phyloP scores from a whole-genome alignment of 1,140 invertebrate species.

The Gonioctena quinquepunctata region DNA sequence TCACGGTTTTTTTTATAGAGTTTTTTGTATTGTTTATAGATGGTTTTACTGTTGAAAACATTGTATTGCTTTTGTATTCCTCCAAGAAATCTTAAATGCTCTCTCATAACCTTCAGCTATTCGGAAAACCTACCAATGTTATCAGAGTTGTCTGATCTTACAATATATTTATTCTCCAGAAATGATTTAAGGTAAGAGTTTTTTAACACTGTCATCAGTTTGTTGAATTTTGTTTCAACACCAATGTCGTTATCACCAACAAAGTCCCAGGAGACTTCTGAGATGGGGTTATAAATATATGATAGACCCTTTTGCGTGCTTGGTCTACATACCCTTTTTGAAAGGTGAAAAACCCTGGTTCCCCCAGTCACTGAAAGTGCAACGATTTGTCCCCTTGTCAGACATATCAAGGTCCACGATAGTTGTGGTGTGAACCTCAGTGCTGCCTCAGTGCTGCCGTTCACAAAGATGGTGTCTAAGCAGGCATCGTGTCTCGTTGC shows the following conservation, averaged over 20 bases:
- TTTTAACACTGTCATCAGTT: background rate
- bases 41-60: background rate
- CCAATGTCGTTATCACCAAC: background rate
- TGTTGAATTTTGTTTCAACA: background rate
- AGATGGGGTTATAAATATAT: background rate
- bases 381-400: background rate
- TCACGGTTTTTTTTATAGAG: background rate
- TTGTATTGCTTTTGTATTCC: background rate
- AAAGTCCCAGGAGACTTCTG: background rate
- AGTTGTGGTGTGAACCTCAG: background rate
- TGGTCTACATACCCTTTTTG: background rate
- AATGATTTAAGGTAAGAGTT: background rate
- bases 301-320: background rate
- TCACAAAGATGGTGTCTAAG: background rate
- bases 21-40: background rate
- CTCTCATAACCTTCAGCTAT: background rate
- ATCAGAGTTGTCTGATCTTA: background rate
- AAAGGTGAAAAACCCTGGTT: background rate
- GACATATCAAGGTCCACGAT: background rate
- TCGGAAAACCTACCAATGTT: background rate
- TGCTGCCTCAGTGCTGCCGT: background rate
- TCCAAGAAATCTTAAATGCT: background rate
- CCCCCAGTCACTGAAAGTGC: background rate
- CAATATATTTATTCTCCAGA: background rate
- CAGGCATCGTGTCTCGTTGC: background rate